A percentile compares a stretch with the other conserved stretches of the same genome.
Conservation (phyloP, 2,797 vertebrate species). For the Denticeps clupeoides region DNA sequence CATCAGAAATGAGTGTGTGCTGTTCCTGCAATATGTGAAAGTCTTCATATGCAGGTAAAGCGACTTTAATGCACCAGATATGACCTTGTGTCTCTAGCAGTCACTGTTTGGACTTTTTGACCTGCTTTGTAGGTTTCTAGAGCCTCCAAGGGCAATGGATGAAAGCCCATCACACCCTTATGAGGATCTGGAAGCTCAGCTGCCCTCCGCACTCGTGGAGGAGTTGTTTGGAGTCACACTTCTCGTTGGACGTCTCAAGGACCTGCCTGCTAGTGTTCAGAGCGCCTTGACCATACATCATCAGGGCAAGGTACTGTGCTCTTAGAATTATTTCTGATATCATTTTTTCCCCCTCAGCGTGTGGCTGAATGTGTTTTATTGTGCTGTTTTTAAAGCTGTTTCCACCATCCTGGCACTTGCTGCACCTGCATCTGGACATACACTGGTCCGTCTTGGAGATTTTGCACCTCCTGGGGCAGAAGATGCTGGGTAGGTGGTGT, state of each 20-base stretch:
- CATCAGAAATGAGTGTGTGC: constrained; percentile 72
- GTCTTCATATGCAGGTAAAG: constrained; percentile 87
- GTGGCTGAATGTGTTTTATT: too few species aligned
- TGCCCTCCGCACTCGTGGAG: constrained; percentile 77
- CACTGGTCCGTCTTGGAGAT: constrained; percentile 86
- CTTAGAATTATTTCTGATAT: background rate
- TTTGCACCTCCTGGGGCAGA: constrained; percentile 77
- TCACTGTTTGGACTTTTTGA: background rate
- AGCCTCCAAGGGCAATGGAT: constrained; percentile 38
- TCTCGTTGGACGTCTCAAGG: constrained; percentile 69
- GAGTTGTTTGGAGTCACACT: constrained; percentile 75
- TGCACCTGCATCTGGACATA: constrained; percentile 87
- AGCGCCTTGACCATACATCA: constrained; percentile 74
- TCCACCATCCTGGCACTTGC: constrained; percentile 87
- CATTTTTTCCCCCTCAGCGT: too few species aligned
- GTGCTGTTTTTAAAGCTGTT: constrained; percentile 63
- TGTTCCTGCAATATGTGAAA: constrained; percentile 87
- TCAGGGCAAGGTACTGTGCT: constrained; percentile 73
- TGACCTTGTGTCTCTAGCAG: too few species aligned
- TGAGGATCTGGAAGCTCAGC: constrained; percentile 64
- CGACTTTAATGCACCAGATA: background rate
- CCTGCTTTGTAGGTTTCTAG: constrained; percentile 48
- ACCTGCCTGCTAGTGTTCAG: constrained; percentile 65
- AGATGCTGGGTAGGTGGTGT: constrained; percentile 68
- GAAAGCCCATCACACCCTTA: constrained; percentile 57